Base-by-base conservation (phyloP, 1,140 invertebrate species). In the Lepidurus couesii region DNA sequence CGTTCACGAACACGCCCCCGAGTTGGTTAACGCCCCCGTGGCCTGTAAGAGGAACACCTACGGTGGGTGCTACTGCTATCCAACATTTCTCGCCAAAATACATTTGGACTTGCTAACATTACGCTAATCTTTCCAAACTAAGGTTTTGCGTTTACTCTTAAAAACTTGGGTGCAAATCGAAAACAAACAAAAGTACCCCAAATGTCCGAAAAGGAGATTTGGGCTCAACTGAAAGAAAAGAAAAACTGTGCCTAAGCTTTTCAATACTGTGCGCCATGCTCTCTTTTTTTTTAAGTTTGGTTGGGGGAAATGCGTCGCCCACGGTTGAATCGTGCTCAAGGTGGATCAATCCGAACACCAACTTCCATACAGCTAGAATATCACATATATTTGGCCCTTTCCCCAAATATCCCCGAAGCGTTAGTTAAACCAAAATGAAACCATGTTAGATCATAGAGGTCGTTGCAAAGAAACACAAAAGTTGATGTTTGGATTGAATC, bases 1-100 rank as follows among this genome's bases (percentile, higher is more conserved):
- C 86, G 82, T 87, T 87, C 77, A 88, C 87, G 82, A 87, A 87
- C 47, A 87, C 85, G 44, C 86, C 87, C 26, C 86, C 86, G n/a
- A 87, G 82, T 82, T 87, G 86, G 81, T 87, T 87, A 26, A 87
- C 85, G 42, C 85, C 79, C 43, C 79, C 79, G 44, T 80, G 79
- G 76, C 79, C 79, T 80, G 79, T 53, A 75, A 74, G 44, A 75
- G 78, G 75, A 65, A 65, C 53, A 65, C 53, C 53, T 65, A 65
- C 53, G 53, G 53, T 65, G 53, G 53, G 53, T 65, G 53, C 53
- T 65, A 65, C 53, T 65, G 53, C 53, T 65, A 65, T 65, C 53
- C 53, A 65, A 65, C 53, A 65, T 65, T 65, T 13, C 53, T 65
- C 13, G 53, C 53, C 53, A 65, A 65, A 65, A 34, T 34, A 65